Conservation (phyloP, 2,113 vertebrate species). For the Rhizomys pruinosus region DNA sequence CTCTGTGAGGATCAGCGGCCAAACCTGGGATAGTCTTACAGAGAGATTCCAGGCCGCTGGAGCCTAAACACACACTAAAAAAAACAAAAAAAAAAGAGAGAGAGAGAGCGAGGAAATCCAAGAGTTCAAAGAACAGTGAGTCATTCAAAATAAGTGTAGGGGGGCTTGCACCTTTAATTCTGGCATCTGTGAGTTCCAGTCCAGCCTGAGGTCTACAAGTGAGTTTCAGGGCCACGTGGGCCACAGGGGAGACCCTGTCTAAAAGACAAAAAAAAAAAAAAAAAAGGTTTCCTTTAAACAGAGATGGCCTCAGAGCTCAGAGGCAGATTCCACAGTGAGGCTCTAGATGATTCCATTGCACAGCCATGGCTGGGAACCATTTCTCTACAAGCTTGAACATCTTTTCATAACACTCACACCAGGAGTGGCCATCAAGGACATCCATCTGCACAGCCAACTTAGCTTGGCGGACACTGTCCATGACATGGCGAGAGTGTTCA, state of each 20-base stretch:
- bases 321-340: neutral
- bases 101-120: neutral
- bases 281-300: constrained; percentile 29
- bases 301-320: constrained; percentile 32
- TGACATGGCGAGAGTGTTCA: constrained; percentile 87
- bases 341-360: neutral
- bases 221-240: no score
- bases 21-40: no score
- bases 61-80: no score
- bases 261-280: no score
- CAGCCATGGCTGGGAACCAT: neutral
- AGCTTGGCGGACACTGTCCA: constrained; percentile 92
- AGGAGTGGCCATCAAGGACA: constrained; percentile 92
- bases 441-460: constrained; percentile 93
- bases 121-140: neutral
- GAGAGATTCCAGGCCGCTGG: no score
- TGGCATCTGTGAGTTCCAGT: no score
- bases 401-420: constrained; percentile 90
- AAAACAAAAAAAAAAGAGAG: no score
- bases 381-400: neutral
- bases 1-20: no score
- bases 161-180: no score
- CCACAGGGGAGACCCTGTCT: no score
- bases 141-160: constrained; percentile 32
- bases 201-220: no score